Percentiles rank a stretch among this genome's conserved stretches.
phyloP scores from a whole-genome alignment of 2,797 vertebrate genomes.

The Apogon talboti region DNA sequence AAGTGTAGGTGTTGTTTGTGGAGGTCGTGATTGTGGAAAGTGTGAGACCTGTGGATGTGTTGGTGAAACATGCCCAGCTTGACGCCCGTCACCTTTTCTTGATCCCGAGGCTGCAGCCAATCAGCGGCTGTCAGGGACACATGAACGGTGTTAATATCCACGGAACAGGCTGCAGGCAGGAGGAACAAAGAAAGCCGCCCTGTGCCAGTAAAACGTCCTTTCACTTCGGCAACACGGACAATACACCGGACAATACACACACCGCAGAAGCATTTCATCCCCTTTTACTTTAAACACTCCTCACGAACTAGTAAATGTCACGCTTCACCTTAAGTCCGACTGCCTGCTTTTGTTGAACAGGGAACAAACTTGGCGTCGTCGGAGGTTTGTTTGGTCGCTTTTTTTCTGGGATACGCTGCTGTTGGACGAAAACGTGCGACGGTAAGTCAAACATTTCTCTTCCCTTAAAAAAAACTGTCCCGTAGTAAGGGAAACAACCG shows the following conservation, averaged over 20 bases:
- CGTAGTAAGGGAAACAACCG: neutral
- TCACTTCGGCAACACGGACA: conserved; percentile 2
- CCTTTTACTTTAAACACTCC: neutral
- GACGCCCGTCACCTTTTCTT: conserved; percentile 71
- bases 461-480: rapidly evolving
- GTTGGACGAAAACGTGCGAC: conserved; percentile 5
- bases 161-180: conserved; percentile 51
- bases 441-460: conserved; percentile 22
- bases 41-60: neutral
- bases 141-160: conserved; percentile 64
- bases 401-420: conserved; percentile 17
- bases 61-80: neutral
- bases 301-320: neutral
- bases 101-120: conserved; percentile 77
- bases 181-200: conserved; percentile 75
- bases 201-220: neutral
- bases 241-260: too few species aligned
- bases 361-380: conserved; percentile 62
- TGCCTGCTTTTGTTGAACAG: conserved; percentile 1
- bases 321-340: neutral
- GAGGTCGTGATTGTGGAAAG: neutral
- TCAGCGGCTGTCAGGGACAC: conserved; percentile 74
- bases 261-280: neutral
- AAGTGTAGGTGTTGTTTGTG: neutral
- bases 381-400: conserved; percentile 24